Conservation (phyloP, 2,113 vertebrate genomes). For the Thamnaconus septentrionalis region DNA sequence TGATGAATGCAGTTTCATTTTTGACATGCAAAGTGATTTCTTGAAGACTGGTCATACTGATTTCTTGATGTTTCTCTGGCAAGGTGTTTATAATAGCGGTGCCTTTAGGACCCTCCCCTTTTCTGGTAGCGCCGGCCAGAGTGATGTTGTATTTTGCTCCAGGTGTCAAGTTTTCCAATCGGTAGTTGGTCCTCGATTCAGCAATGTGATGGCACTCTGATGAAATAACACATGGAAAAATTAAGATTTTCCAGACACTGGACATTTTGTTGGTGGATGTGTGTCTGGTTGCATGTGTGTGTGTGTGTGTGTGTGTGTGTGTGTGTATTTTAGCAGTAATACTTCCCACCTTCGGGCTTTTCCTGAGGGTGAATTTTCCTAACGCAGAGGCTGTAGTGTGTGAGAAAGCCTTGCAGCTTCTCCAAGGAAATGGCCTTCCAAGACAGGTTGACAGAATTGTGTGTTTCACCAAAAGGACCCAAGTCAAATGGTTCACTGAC, state of each 20-base stretch:
- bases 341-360: conserved; percentile 10
- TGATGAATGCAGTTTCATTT: neutral
- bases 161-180: conserved; percentile 44
- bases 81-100: conserved; percentile 13
- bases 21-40: neutral
- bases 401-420: conserved; percentile 66
- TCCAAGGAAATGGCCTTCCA: conserved; percentile 63
- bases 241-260: neutral
- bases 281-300: too few species aligned
- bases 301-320: too few species aligned
- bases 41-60: too few species aligned
- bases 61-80: conserved; percentile 21
- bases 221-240: conserved; percentile 8
- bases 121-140: conserved; percentile 52
- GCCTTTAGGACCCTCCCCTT: conserved; percentile 50
- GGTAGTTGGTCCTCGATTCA: conserved; percentile 16
- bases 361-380: conserved; percentile 16
- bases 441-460: conserved; percentile 45
- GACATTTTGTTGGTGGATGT: neutral
- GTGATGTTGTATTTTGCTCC: conserved; percentile 53
- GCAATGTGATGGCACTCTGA: conserved; percentile 52
- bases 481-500: conserved; percentile 50
- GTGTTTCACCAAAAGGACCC: conserved; percentile 13
- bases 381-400: conserved; percentile 64
- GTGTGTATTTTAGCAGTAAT: neutral